Percentiles rank a stretch among this genome's conserved stretches.
phyloP scores from a whole-genome alignment of 2,888 invertebrate species.

The Drosophila ezoana region DNA sequence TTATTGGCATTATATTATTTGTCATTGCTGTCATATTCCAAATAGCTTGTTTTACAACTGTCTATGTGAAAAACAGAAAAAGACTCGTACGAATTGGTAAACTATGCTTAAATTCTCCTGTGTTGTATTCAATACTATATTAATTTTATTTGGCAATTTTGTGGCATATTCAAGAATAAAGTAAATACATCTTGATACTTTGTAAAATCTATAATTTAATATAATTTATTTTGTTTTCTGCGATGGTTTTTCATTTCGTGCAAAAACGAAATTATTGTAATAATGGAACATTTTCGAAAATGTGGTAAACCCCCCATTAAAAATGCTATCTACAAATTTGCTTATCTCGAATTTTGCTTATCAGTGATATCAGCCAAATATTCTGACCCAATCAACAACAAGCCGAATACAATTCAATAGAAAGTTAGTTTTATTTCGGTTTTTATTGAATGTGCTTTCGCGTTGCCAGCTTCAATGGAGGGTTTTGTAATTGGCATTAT shows the following conservation, averaged over 20 bases:
- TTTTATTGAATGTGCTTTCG: neutral
- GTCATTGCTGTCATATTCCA: neutral
- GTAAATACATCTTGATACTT: no score
- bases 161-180: no score
- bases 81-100: neutral
- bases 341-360: constrained; percentile 4
- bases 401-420: neutral
- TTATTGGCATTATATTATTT: neutral
- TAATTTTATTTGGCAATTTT: no score
- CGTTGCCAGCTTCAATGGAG: neutral
- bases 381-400: neutral
- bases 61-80: neutral
- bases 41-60: neutral
- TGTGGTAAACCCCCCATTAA: neutral
- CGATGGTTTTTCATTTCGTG: neutral
- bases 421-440: neutral
- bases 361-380: constrained; percentile 1
- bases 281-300: neutral
- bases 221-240: no score
- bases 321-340: neutral
- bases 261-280: neutral
- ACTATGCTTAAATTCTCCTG: neutral
- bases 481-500: neutral
- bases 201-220: no score
- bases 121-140: no score